phyloP scores from a whole-genome alignment of 2,888 invertebrate genomes.

The Lasioglossum pauxillum region DNA sequence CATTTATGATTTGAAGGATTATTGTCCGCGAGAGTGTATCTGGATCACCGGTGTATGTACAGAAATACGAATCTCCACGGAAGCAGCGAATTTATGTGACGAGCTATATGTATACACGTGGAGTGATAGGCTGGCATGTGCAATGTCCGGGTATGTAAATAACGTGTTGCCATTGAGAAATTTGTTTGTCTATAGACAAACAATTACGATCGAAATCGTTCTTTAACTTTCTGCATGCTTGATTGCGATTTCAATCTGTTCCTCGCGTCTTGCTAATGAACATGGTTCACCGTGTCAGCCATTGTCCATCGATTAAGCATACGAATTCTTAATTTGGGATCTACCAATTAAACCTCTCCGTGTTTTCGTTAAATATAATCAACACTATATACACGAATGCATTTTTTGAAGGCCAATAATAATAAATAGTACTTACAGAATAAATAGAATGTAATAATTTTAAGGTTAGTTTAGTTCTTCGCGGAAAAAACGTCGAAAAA shows the following conservation, averaged over 20 bases:
- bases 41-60: constrained; percentile 21
- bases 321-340: no score
- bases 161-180: neutral
- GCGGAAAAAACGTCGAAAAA: no score
- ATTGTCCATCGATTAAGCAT: no score
- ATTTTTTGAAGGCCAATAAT: no score
- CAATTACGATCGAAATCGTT: neutral
- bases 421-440: no score
- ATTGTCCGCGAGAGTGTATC: neutral
- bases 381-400: no score
- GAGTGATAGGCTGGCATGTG: neutral
- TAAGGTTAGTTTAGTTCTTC: no score
- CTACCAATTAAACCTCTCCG: no score
- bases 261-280: neutral
- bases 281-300: neutral
- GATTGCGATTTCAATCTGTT: neutral
- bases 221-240: neutral
- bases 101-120: constrained; percentile 17
- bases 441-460: no score
- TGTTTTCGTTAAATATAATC: no score
- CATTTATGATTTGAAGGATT: neutral
- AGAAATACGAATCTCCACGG: constrained; percentile 4
- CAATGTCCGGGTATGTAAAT: neutral
- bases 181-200: neutral
- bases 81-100: constrained; percentile 30